Evolutionary conservation across 92 coral and sea anemone species (phyloP).

Genomic region (Bergia puertoricense): DNA sequence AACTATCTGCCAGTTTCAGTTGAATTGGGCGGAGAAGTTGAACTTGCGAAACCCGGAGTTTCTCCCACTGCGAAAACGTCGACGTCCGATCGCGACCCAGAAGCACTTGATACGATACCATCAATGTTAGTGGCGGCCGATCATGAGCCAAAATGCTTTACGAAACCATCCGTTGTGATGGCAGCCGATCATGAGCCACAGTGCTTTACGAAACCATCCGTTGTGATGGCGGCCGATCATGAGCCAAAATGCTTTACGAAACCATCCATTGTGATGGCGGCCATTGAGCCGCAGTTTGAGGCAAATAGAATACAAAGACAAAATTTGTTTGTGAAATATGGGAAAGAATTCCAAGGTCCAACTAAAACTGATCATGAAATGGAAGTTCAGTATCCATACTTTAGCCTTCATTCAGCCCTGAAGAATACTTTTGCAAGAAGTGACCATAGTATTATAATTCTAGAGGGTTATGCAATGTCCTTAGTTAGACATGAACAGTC

Average conservation of each 20-base stretch:
- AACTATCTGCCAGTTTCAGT: background rate
- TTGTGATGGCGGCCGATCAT: conserved; percentile 18
- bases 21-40: too few species aligned
- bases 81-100: background rate
- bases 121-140: conserved; percentile 1
- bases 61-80: background rate
- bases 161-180: conserved; percentile 17
- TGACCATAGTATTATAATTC: conserved; percentile 2
- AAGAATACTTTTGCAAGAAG: conserved; percentile 25
- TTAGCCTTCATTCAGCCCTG: conserved; percentile 21
- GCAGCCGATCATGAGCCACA: conserved; percentile 15
- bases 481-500: background rate
- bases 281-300: conserved; percentile 1
- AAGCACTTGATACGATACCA: background rate
- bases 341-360: conserved; percentile 6
- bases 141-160: background rate
- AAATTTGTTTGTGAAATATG: conserved; percentile 17
- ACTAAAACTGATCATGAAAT: background rate
- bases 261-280: conserved; percentile 31
- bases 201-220: conserved; percentile 5
- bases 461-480: conserved; percentile 24
- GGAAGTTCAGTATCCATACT: conserved; percentile 12
- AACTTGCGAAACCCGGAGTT: too few species aligned
- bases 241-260: background rate
- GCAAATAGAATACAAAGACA: background rate